Evolutionary conservation across 2,888 invertebrate species (phyloP).

Genomic region (Mythimna albipuncta): DNA sequence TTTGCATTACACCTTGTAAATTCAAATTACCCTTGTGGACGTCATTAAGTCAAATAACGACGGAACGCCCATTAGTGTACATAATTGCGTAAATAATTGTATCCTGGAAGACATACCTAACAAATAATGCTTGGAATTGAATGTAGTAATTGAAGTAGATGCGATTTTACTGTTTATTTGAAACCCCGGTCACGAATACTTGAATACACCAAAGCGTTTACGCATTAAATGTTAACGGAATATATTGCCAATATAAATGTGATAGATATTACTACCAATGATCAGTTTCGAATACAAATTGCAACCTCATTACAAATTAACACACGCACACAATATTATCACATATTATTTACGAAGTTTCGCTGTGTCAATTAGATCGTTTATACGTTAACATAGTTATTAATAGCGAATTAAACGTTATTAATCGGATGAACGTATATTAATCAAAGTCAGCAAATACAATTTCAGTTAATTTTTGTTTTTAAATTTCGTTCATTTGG

Average conservation of each 20-base stretch:
- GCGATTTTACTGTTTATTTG: slow-evolving; percentile 34
- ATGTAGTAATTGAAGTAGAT: neutral
- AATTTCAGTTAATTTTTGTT: neutral
- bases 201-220: slow-evolving; percentile 20
- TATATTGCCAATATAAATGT: slow-evolving; percentile 29
- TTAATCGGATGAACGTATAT: slow-evolving; percentile 26
- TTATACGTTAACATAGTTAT: slow-evolving; percentile 35
- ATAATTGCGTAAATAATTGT: slow-evolving; percentile 48
- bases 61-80: slow-evolving; percentile 28
- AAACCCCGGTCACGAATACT: slow-evolving; percentile 51
- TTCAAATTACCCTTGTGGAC: slow-evolving; percentile 38
- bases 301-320: slow-evolving; percentile 49
- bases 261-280: slow-evolving; percentile 26
- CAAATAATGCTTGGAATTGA: slow-evolving; percentile 43
- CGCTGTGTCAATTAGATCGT: slow-evolving; percentile 49
- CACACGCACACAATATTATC: slow-evolving; percentile 35
- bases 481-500: neutral
- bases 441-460: slow-evolving; percentile 5
- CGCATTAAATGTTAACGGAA: slow-evolving; percentile 20
- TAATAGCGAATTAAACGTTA: slow-evolving; percentile 23
- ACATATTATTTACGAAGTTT: slow-evolving; percentile 11
- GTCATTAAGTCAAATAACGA: slow-evolving; percentile 46
- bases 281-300: slow-evolving; percentile 46
- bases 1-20: slow-evolving; percentile 49
- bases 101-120: slow-evolving; percentile 47